A percentile compares a stretch with the other conserved stretches of the same genome.
These are phyloP conservation scores for Marasmarcha lunaedactyla DNA, from an alignment of 2,888 invertebrate genomes.

Conservation along the genomic window DNA sequence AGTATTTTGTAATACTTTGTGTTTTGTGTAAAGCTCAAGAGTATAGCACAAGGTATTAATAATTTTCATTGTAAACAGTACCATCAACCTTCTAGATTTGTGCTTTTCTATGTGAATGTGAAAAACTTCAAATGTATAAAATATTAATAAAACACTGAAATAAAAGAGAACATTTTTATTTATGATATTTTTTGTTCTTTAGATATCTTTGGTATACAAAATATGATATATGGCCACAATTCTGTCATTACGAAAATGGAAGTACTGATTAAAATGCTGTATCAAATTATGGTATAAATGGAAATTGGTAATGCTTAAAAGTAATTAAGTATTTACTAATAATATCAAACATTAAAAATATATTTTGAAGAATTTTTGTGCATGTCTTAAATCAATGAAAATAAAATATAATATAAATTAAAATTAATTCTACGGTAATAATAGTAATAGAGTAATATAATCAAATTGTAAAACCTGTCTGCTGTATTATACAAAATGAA, in stretches of 20 bases:
- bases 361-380: not conserved
- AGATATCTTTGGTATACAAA: conserved; percentile 2
- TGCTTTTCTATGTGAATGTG: not conserved
- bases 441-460: too few relatives aligned
- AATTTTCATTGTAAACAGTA: too few relatives aligned
- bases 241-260: too few relatives aligned
- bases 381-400: conserved; percentile 2
- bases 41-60: too few relatives aligned
- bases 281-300: too few relatives aligned
- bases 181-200: conserved; percentile 1
- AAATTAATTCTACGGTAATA: too few relatives aligned
- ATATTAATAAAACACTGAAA: not conserved
- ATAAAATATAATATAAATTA: conserved; percentile 11
- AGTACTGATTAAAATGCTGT: too few relatives aligned
- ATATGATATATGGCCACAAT: conserved; percentile 1
- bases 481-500: not conserved
- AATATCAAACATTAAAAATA: conserved; percentile 2
- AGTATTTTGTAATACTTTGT: too few relatives aligned
- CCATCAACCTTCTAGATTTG: too few relatives aligned
- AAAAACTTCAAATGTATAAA: not conserved
- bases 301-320: not conserved
- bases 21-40: too few relatives aligned
- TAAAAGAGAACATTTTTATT: not conserved
- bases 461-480: too few relatives aligned
- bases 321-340: not conserved